Percentiles rank a stretch among this genome's conserved stretches.
Evolutionary conservation across 2,888 invertebrate species (phyloP).

Genomic region (Trichacis sp.): DNA sequence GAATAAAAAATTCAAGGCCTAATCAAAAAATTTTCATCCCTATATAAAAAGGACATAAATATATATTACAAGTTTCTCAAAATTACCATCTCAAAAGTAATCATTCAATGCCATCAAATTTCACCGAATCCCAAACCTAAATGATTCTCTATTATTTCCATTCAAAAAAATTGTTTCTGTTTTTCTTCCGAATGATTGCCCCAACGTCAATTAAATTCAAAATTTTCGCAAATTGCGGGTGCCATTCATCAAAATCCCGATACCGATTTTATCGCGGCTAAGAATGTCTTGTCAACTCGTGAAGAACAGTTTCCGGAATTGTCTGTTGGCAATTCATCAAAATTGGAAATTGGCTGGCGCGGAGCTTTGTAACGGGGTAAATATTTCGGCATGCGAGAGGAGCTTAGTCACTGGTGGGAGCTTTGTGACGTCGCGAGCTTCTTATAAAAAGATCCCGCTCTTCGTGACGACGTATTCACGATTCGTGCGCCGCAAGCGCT

Average conservation of each 20-base stretch:
- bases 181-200: no score
- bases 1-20: no score
- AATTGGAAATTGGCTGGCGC: constrained; percentile 55
- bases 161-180: no score
- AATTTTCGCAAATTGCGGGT: no score
- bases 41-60: no score
- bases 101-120: no score
- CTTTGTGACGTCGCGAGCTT: constrained; percentile 50
- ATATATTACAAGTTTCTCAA: no score
- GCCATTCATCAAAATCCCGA: neutral
- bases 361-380: constrained; percentile 43
- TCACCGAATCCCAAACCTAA: no score
- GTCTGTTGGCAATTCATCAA: constrained; percentile 57
- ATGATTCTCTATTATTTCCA: no score
- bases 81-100: no score
- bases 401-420: constrained; percentile 48
- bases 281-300: constrained; percentile 40
- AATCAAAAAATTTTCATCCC: no score
- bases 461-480: constrained; percentile 57
- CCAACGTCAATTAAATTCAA: no score
- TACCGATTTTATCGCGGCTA: neutral
- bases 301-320: constrained; percentile 56
- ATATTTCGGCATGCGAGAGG: constrained; percentile 50
- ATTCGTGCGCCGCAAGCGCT: constrained; percentile 46
- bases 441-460: constrained; percentile 61